Evolutionary conservation across 2,797 vertebrate genomes (phyloP), one percentile per base, ranked within the genome.

Genomic region (Sebastes reedi): DNA sequence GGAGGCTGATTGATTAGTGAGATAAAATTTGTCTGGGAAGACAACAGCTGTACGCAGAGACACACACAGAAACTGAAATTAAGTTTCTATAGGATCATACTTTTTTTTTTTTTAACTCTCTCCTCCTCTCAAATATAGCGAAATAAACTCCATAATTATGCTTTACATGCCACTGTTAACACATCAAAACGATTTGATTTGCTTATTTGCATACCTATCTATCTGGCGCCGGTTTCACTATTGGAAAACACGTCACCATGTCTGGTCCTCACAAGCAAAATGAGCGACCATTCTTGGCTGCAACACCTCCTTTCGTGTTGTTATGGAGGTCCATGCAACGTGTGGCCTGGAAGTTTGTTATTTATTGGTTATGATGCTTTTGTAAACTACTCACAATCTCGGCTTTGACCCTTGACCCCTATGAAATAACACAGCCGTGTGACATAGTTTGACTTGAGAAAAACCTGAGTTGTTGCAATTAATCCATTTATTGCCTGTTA

Each of bases 1-100:
- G 84, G 92, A 90, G 92, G 79, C 87, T 89, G 91, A 93, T 92
- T 93, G 92, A 93, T 93, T 90, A 80, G 64, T 75, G 75, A 93
- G 92, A 90, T 92, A 94, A 91, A 86, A 64, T 80, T 61, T 29
- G 83, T 86, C 84, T 90, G 81, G 79, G 77, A 88, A 86, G 93
- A 93, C 89, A 89, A 86, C 84, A 77, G 80, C 85, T 83, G 83
- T 69, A 81, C 55, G 72, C 82, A 77, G 58, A 87, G 79, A 87
- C 75, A 72, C 61, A 72, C 56, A 88, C 62, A 84, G 56, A 83
- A 79, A 68, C 52, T 58, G 60, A 81, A 77, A 83, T 80, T 22
- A 72, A 64, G 11, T 62, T 66, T 62, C 14, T 29, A 10, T 18
- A 67, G 39, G 32, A 58, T 75, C 61, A 22, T 39, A 32, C 50